phyloP scores from a whole-genome alignment of 2,888 invertebrate species.

The Pseudoips prasinana region DNA sequence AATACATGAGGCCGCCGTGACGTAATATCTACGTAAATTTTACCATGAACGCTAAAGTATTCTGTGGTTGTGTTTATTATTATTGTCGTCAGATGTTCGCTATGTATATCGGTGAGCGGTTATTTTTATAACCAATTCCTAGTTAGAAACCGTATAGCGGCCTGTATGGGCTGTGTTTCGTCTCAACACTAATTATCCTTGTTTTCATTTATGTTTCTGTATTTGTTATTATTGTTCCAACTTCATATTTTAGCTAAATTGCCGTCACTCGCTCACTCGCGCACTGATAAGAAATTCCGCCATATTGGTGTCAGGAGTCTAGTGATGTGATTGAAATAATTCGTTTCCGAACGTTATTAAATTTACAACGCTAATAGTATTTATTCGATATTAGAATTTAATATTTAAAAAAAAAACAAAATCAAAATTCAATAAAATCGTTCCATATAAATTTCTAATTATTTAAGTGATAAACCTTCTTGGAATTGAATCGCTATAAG shows the following conservation, averaged over 20 bases:
- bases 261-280: slow-evolving; percentile 15
- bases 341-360: too few species aligned
- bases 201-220: slow-evolving; percentile 31
- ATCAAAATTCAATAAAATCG: too few species aligned
- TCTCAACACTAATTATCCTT: slow-evolving; percentile 27
- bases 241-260: slow-evolving; percentile 9
- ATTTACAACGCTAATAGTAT: too few species aligned
- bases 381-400: too few species aligned
- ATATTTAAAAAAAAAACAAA: too few species aligned
- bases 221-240: slow-evolving; percentile 24
- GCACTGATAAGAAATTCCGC: slow-evolving; percentile 42
- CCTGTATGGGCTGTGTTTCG: slow-evolving; percentile 18
- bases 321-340: slow-evolving; percentile 14
- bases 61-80: slow-evolving; percentile 50
- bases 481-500: too few species aligned
- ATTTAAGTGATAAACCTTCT: too few species aligned
- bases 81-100: slow-evolving; percentile 36
- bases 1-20: slow-evolving; percentile 39
- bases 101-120: slow-evolving; percentile 15
- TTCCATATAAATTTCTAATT: too few species aligned
- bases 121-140: slow-evolving; percentile 19
- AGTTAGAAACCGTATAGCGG: slow-evolving; percentile 24
- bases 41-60: slow-evolving; percentile 29
- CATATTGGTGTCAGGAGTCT: slow-evolving; percentile 37
- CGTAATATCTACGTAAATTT: slow-evolving; percentile 45